Conservation (phyloP, 2,113 vertebrate genomes). For the Siphamia tubifer region DNA sequence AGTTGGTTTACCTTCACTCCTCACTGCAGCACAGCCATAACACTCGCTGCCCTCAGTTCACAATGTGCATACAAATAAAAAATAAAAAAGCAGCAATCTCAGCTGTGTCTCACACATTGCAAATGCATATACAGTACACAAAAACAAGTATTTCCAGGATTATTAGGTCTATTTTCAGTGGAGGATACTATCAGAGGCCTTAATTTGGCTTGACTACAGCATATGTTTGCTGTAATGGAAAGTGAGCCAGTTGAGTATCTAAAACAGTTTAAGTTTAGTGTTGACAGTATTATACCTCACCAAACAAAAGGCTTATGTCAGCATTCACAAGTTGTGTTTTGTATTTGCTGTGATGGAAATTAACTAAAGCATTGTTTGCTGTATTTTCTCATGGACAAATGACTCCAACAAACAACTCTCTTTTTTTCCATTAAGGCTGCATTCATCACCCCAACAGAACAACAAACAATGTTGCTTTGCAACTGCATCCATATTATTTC, state of each 20-base stretch:
- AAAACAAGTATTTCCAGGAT: constrained; percentile 85
- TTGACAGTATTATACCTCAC: constrained; percentile 37
- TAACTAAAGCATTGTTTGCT: constrained; percentile 31
- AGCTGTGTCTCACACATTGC: constrained; percentile 51
- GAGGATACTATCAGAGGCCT: constrained; percentile 51
- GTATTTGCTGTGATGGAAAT: constrained; percentile 38
- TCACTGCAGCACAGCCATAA: constrained; percentile 18
- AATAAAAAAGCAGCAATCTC: constrained; percentile 55
- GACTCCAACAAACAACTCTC: constrained; percentile 41
- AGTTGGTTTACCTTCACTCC: constrained; percentile 24
- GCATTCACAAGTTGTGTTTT: constrained; percentile 40
- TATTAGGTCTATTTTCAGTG: constrained; percentile 70
- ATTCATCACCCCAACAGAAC: constrained; percentile 33
- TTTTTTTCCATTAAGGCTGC: constrained; percentile 62
- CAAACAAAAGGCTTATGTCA: constrained; percentile 49
- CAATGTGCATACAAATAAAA: constrained; percentile 55
- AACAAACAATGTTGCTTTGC: constrained; percentile 21
- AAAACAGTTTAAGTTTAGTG: constrained; percentile 43
- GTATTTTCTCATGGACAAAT: constrained; percentile 13
- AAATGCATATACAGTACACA: constrained; percentile 80
- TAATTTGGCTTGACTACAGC: constrained; percentile 64
- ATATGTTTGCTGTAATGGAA: constrained; percentile 3
- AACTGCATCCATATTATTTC: constrained; percentile 29
- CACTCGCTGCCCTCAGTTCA: constrained; percentile 20
- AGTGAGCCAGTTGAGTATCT: constrained; percentile 12